These are phyloP conservation scores for Caenorhabditis tropicalis DNA, from an alignment of 1,140 invertebrate species.

Conservation along the genomic window DNA sequence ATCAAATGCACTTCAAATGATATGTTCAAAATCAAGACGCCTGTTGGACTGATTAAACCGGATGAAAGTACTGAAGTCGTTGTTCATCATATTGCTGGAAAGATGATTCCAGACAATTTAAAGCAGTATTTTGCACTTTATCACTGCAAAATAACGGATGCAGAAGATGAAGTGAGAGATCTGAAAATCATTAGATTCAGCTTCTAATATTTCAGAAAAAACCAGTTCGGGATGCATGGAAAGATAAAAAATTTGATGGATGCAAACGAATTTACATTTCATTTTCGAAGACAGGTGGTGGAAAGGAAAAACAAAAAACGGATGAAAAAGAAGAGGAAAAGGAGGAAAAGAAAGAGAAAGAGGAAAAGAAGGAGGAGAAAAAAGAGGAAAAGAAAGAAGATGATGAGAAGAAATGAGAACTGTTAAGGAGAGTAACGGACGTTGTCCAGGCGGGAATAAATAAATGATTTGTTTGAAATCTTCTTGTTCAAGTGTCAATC, in stretches of 20 bases:
- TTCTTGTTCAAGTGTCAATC: too few relatives aligned
- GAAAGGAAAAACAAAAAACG: neutral
- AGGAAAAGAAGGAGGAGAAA: neutral
- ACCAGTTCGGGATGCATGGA: neutral
- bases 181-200: neutral
- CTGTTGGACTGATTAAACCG: slow-evolving; percentile 52
- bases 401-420: slow-evolving; percentile 21
- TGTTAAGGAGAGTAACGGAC: too few relatives aligned
- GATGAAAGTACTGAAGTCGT: slow-evolving; percentile 46
- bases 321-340: too few relatives aligned
- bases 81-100: slow-evolving; percentile 54
- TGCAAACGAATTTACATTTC: neutral
- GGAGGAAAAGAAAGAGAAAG: neutral
- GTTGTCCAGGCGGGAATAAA: too few relatives aligned
- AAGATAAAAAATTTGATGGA: neutral
- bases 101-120: slow-evolving; percentile 56
- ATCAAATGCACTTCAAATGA: slow-evolving; percentile 64
- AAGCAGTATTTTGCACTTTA: slow-evolving; percentile 64
- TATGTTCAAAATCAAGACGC: slow-evolving; percentile 62
- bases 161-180: slow-evolving; percentile 9
- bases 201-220: neutral
- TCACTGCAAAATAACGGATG: slow-evolving; percentile 56
- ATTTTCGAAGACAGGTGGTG: neutral
- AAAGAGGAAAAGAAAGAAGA: slow-evolving; percentile 1
- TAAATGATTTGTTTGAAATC: too few relatives aligned